Evolutionary conservation across 2,797 vertebrate genomes (phyloP), one percentile per base, ranked within the genome.

Genomic region (Ibycter americanus): DNA sequence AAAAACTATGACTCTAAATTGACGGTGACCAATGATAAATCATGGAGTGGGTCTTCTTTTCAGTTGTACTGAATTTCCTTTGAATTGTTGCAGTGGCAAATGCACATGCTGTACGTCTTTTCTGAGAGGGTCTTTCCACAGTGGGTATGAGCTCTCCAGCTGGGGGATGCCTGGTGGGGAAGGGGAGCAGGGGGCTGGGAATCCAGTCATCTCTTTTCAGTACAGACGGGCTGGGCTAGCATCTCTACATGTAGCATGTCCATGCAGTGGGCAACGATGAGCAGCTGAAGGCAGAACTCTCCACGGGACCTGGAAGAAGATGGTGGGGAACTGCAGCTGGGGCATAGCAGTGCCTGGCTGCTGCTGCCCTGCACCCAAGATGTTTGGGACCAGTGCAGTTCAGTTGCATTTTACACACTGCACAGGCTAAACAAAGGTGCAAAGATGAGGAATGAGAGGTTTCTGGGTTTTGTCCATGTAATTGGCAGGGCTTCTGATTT

Each of bases 201-300:
- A 40, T 31, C 34, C 42, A 22, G 22, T 89, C 54, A 46, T n/a
- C n/a, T 23, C n/a, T 52, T n/a, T 44, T 46, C 16, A 6, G 13
- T 25, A 19, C 16, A 26, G n/a, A 20, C n/a, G 17, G 74, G 38
- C 38, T 90, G 46, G 26, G 8, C 46, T 38, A 15, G 18, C 23
- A 81, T 65, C 40, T 51, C n/a, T n/a, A n/a, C n/a, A n/a, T n/a
- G 63, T 8, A 19, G 25, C 25, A 34, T 23, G 23, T 67, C 29
- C 14, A 4, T 72, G 44, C 54, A 72, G 44, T 1, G 0, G 44
- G 44, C 21, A 77, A 4, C 0, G 0, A 7, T 51, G 61, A 82
- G 36, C 17, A 52, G 23, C 20, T 38, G 36, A 70, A 34, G 21
- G 46, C 55, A 82, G 46, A 55, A 82, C 13, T 65, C 55, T 32